phyloP scores from a whole-genome alignment of 2,888 invertebrate species.

The Habroteleia sp. region DNA sequence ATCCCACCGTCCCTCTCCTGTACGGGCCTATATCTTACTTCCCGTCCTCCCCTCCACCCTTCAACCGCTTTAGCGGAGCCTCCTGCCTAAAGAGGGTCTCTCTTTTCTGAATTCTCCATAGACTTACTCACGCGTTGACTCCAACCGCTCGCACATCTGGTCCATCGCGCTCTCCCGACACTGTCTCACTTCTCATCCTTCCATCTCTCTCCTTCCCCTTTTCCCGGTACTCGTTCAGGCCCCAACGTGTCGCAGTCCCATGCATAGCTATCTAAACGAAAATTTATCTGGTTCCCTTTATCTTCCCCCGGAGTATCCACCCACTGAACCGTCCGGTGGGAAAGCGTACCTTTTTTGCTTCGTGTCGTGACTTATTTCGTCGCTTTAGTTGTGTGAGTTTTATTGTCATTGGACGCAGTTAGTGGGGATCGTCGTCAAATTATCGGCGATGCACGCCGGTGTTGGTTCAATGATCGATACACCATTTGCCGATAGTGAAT shows the following conservation, averaged over 20 bases:
- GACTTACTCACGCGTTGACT: conserved; percentile 75
- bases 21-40: conserved; percentile 37
- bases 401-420: conserved; percentile 38
- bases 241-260: conserved; percentile 8
- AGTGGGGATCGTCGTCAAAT: conserved; percentile 51
- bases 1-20: conserved; percentile 67
- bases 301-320: background rate
- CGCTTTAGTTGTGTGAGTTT: conserved; percentile 28
- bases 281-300: conserved; percentile 1
- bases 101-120: conserved; percentile 74
- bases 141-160: conserved; percentile 71
- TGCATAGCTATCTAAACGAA: conserved; percentile 6
- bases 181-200: background rate
- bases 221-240: conserved; percentile 9
- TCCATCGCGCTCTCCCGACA: conserved; percentile 25
- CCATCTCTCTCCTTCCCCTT: background rate
- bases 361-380: conserved; percentile 6
- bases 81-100: conserved; percentile 57
- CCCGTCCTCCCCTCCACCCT: conserved; percentile 46
- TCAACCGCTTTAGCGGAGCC: conserved; percentile 41
- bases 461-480: conserved; percentile 64
- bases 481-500: conserved; percentile 51
- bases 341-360: conserved; percentile 5
- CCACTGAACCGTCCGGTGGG: conserved; percentile 4
- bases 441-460: conserved; percentile 52